Evolutionary conservation across 2,888 invertebrate genomes (phyloP).

Genomic region (Hirtodrosophila confusa): DNA sequence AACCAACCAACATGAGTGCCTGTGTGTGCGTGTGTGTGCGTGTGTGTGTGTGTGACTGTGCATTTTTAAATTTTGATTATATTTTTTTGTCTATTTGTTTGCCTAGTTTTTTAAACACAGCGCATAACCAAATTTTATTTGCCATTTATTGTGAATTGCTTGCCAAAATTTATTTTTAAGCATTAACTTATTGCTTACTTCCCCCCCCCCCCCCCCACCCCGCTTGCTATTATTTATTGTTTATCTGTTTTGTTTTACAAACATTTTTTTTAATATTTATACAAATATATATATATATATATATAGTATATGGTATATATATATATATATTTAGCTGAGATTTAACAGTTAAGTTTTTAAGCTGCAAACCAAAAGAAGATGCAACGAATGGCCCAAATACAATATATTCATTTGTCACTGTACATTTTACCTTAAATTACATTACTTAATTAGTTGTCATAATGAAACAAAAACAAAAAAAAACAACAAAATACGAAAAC

Average conservation of each 20-base stretch:
- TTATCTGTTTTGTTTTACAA: slow-evolving; percentile 15
- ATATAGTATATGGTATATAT: no score
- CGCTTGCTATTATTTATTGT: slow-evolving; percentile 53
- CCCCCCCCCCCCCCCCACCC: slow-evolving; percentile 1
- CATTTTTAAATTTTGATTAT: background rate
- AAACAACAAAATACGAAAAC: slow-evolving; percentile 69
- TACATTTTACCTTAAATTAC: slow-evolving; percentile 64
- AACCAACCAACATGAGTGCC: background rate
- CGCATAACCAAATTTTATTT: slow-evolving; percentile 45
- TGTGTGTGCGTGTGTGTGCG: background rate
- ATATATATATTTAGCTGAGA: slow-evolving; percentile 11
- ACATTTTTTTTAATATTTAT: slow-evolving; percentile 7
- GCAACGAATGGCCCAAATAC: slow-evolving; percentile 42
- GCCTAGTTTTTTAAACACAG: slow-evolving; percentile 17
- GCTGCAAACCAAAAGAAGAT: slow-evolving; percentile 62
- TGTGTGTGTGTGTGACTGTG: background rate
- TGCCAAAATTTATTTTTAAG: slow-evolving; percentile 66
- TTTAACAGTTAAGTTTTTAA: slow-evolving; percentile 25
- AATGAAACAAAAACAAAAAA: slow-evolving; percentile 22
- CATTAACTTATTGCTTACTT: slow-evolving; percentile 46
- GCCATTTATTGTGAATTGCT: slow-evolving; percentile 66
- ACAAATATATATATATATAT: no score
- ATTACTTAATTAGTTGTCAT: slow-evolving; percentile 47
- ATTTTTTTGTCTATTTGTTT: slow-evolving; percentile 8
- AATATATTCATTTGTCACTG: slow-evolving; percentile 51